Percentiles rank a stretch among this genome's conserved stretches.
These are phyloP conservation scores for Cyclura pinguis DNA, from an alignment of 2,797 vertebrate genomes.

Conservation along the genomic window DNA sequence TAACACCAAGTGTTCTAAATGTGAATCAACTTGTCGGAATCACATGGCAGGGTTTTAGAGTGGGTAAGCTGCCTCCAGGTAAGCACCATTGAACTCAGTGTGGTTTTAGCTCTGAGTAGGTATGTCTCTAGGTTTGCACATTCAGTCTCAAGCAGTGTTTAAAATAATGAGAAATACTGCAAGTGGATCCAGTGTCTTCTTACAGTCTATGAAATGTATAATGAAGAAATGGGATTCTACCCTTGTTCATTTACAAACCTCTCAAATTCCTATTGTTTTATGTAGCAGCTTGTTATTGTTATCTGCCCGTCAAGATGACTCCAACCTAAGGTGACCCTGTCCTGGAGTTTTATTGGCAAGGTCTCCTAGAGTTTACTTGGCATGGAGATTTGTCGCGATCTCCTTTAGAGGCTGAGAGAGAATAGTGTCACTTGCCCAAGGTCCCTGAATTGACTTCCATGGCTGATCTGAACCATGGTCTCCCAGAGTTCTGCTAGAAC, in stretches of 20 bases:
- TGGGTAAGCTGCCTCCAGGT: background rate
- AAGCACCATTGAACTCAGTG: no score
- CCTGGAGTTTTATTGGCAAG: no score
- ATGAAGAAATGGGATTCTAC: background rate
- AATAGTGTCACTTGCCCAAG: no score
- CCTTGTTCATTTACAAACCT: background rate
- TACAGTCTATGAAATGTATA: background rate
- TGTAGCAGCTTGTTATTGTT: no score
- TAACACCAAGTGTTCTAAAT: background rate
- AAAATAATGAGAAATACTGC: background rate
- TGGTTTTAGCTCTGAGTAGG: no score
- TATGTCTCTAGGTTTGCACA: background rate
- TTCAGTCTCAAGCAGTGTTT: background rate
- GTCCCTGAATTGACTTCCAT: no score
- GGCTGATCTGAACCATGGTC: no score
- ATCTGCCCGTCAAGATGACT: no score
- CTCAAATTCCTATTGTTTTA: background rate
- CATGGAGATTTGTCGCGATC: background rate
- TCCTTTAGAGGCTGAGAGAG: no score
- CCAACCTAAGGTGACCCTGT: no score
- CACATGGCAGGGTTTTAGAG: background rate
- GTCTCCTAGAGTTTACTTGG: no score
- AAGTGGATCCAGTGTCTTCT: background rate
- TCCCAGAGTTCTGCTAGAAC: no score
- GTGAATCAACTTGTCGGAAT: constrained; percentile 12